A percentile compares a stretch with the other conserved stretches of the same genome.
These are phyloP conservation scores for Drosophila burlai DNA, from an alignment of 1,140 invertebrate species.

Conservation along the genomic window DNA sequence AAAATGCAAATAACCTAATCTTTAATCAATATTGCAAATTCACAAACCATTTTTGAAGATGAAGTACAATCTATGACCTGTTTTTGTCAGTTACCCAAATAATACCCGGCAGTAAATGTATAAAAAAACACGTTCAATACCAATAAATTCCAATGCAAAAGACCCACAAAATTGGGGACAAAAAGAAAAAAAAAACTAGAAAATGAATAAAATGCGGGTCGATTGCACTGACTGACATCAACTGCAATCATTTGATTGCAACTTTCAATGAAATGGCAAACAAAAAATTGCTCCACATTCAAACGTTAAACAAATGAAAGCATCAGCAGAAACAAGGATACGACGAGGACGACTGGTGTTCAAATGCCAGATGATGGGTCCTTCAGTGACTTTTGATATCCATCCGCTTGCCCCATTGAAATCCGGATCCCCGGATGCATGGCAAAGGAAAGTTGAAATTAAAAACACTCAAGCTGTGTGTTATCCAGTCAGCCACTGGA, in stretches of 20 bases:
- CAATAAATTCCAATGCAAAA: constrained; percentile 16
- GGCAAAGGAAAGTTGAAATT: constrained; percentile 70
- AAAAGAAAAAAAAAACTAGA: neutral
- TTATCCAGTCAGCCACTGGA: constrained; percentile 66
- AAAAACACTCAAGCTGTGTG: constrained; percentile 76
- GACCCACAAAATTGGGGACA: constrained; percentile 24
- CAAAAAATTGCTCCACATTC: constrained; percentile 37
- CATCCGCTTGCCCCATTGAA: constrained; percentile 60
- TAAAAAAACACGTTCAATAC: neutral
- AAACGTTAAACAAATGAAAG: constrained; percentile 42
- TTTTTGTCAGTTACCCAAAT: constrained; percentile 21
- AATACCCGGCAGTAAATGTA: neutral
- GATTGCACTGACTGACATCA: constrained; percentile 33
- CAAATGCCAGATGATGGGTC: constrained; percentile 38
- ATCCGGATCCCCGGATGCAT: constrained; percentile 36
- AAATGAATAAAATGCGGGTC: constrained; percentile 41
- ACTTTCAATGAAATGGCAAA: constrained; percentile 42
- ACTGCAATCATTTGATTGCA: constrained; percentile 41
- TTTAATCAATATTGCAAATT: too few species aligned
- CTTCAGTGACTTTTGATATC: constrained; percentile 66
- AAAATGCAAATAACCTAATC: neutral
- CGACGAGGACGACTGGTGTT: constrained; percentile 11
- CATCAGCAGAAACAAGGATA: constrained; percentile 20
- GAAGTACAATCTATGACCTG: constrained; percentile 3
- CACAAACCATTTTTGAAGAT: neutral